These are phyloP conservation scores for Acropora yongei DNA, from an alignment of 64 coral and sea anemone species.

Conservation along the genomic window DNA sequence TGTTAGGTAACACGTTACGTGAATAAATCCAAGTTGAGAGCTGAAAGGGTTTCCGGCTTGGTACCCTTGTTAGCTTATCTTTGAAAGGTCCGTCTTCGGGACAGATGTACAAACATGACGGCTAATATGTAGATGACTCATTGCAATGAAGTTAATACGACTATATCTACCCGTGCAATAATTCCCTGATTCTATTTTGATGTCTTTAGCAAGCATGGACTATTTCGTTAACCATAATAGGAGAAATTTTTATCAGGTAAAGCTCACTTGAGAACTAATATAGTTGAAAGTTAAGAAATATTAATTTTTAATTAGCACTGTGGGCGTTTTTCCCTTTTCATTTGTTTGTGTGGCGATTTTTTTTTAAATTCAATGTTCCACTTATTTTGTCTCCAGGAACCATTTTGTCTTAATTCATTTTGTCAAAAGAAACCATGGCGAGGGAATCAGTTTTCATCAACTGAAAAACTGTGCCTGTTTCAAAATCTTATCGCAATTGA, in stretches of 20 bases:
- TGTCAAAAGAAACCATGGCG: too few relatives aligned
- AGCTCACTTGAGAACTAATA: background rate
- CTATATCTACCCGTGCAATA: background rate
- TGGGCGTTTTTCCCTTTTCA: background rate
- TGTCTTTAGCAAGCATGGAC: background rate
- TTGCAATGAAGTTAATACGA: slow-evolving; percentile 43
- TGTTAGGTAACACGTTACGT: background rate
- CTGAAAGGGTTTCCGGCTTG: background rate
- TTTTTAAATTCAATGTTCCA: too few relatives aligned
- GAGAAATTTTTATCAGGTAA: slow-evolving; percentile 17
- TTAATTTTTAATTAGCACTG: background rate
- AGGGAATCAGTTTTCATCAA: too few relatives aligned
- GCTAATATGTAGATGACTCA: slow-evolving; percentile 16
- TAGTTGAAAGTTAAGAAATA: background rate
- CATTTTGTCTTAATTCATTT: too few relatives aligned
- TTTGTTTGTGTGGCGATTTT: too few relatives aligned
- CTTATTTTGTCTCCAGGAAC: too few relatives aligned
- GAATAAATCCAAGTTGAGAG: slow-evolving; percentile 4
- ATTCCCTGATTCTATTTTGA: background rate
- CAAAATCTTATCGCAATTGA: too few relatives aligned
- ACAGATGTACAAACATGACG: slow-evolving; percentile 42
- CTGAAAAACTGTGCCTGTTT: too few relatives aligned
- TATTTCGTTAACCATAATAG: slow-evolving; percentile 6
- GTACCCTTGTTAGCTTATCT: background rate
- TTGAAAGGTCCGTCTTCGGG: background rate